Evolutionary conservation across 2,888 invertebrate genomes (phyloP).

Genomic region (Malthinus seriepunctatus): DNA sequence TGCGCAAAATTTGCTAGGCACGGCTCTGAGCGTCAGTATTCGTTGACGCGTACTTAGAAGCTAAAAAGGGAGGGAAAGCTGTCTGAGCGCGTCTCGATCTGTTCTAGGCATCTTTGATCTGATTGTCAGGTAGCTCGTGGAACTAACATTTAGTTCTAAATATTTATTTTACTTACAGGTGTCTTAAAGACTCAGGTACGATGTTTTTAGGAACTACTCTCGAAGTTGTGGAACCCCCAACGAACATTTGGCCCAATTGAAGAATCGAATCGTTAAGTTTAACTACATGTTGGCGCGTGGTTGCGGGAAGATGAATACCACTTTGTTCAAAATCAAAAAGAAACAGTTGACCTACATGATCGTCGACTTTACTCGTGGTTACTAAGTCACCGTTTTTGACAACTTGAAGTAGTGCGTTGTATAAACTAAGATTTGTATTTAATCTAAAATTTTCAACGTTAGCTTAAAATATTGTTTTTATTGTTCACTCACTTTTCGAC

Average conservation of each 20-base stretch:
- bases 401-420: constrained; percentile 74
- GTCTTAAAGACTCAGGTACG: constrained; percentile 73
- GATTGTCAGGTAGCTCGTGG: no score
- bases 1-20: no score
- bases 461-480: constrained; percentile 71
- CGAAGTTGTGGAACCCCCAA: constrained; percentile 73
- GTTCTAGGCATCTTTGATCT: no score
- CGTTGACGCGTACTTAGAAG: no score
- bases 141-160: no score
- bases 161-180: constrained; percentile 77
- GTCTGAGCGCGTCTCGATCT: no score
- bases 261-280: constrained; percentile 84
- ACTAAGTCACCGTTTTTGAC: constrained; percentile 77
- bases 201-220: constrained; percentile 65
- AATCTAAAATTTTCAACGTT: constrained; percentile 61
- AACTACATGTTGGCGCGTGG: constrained; percentile 75
- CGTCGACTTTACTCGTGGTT: constrained; percentile 77
- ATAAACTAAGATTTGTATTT: constrained; percentile 87
- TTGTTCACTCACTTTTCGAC: constrained; percentile 91
- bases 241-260: constrained; percentile 81
- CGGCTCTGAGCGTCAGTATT: no score
- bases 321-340: constrained; percentile 97
- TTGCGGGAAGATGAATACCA: constrained; percentile 89
- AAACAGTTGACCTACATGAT: constrained; percentile 86
- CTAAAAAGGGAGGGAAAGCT: no score